A percentile compares a stretch with the other conserved stretches of the same genome.
Evolutionary conservation across 53 echinoderm and acorn worm species (phyloP).

Genomic region (Astropecten irregularis): DNA sequence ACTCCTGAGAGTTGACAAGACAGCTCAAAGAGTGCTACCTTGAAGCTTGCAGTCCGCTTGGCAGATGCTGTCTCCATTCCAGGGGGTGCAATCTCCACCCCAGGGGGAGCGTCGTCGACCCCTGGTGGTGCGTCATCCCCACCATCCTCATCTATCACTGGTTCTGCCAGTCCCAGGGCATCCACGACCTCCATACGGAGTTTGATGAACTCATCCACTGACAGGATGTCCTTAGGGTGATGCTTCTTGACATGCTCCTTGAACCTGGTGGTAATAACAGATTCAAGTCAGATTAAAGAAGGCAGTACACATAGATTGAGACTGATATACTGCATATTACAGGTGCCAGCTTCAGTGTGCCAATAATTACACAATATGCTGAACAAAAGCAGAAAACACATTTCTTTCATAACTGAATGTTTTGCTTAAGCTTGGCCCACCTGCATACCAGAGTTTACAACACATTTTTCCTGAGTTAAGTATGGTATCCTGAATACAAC

Average conservation of each 20-base stretch:
- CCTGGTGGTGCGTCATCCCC: constrained; percentile 71
- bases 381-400: no score
- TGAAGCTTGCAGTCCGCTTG: constrained; percentile 16
- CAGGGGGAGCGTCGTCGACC: constrained; percentile 60
- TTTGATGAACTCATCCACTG: constrained; percentile 87
- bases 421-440: no score
- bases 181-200: constrained; percentile 80
- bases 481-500: no score
- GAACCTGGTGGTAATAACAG: constrained; percentile 61
- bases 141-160: constrained; percentile 49
- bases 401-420: no score
- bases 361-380: no score
- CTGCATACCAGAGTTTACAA: no score
- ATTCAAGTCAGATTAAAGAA: no score
- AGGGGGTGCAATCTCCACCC: constrained; percentile 38
- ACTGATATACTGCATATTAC: no score
- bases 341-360: no score
- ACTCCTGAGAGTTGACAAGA: no score
- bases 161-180: constrained; percentile 53
- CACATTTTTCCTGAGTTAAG: no score
- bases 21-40: no score
- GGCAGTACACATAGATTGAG: background rate
- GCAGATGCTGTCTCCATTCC: background rate
- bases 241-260: constrained; percentile 81
- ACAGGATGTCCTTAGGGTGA: constrained; percentile 79